These are phyloP conservation scores for Agapornis roseicollis DNA, from an alignment of 2,113 vertebrate genomes.

Conservation along the genomic window DNA sequence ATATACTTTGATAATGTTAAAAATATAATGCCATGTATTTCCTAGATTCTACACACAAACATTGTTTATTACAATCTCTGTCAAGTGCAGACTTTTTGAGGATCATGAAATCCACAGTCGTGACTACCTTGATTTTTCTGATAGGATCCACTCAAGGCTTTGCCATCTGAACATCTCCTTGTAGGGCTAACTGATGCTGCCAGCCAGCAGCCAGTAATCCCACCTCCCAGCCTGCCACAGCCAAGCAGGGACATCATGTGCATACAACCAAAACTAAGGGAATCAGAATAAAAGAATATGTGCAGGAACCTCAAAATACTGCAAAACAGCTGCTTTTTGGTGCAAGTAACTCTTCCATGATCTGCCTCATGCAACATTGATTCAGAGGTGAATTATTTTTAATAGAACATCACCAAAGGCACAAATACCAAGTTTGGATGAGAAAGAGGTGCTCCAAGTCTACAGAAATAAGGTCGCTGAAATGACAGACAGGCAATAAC, in stretches of 20 bases:
- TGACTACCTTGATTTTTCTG: not conserved
- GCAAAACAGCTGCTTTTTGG: not conserved
- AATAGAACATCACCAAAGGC: not conserved
- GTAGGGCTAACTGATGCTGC: not conserved
- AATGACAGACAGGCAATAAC: not conserved
- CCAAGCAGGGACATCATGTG: rapidly evolving
- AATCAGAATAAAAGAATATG: not conserved
- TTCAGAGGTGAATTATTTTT: not conserved
- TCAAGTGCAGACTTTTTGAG: not conserved
- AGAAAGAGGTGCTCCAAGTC: not conserved
- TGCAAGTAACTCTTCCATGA: not conserved
- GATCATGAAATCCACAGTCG: not conserved
- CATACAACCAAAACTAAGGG: not conserved
- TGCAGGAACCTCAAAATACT: not conserved
- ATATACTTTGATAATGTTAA: not conserved
- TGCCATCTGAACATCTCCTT: not conserved
- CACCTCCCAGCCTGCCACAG: not conserved
- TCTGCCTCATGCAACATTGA: not conserved
- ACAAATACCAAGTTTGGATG: not conserved
- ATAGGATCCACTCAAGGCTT: not conserved
- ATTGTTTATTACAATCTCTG: not conserved
- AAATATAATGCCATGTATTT: not conserved
- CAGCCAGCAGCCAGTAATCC: not conserved
- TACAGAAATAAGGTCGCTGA: constrained; percentile 8
- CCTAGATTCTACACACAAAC: not conserved